Base-by-base conservation (phyloP, 2,797 vertebrate genomes). In the Coluber constrictor region DNA sequence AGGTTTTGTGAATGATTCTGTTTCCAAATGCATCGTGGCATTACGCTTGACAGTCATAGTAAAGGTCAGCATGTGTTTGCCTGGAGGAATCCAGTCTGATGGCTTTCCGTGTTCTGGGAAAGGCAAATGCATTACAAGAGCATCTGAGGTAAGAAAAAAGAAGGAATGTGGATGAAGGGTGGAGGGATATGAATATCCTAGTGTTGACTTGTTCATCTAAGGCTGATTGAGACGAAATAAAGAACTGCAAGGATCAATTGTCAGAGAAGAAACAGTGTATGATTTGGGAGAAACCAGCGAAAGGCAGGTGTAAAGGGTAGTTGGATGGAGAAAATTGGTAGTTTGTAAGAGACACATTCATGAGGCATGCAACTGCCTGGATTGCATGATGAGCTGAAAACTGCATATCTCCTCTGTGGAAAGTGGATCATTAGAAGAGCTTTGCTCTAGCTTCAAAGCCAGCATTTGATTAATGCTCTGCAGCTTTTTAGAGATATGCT, bases 11-110 rank as follows among this genome's bases (percentile, higher is more conserved):
- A 98, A 98, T 79, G 98, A 98, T 94, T 98, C 98, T 0, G 90
- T 98, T 61, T 96, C 96, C n/a, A 98, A 98, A 93, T 98, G 98
- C 25, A 98, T 99, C 25, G 98, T 99, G 97, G 98, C 98, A 88
- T 96, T 99, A 89, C 98, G 99, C 90, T 97, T 99, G 95, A 98
- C 98, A 90, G 97, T 99, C 96, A 97, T 98, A 7, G 99, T 99
- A 95, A 99, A 99, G 97, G 97, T 98, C 96, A 99, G 98, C 95
- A 98, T 97, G 97, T 99, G 99, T 2, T 92, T 97, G 95, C 98
- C 98, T 0, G 98, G 97, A 0, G 98, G 98, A 91, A 98, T 97
- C 96, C 97, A 95, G 74, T 96, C 98, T 89, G 98, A 97, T 43
- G 98, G 97, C 94, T 93, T 98, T 56, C 98, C 98, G n/a, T 99